A percentile compares a stretch with the other conserved stretches of the same genome.
Conservation (phyloP, 2,888 invertebrate species). For the Listrodromus nycthemerus region DNA sequence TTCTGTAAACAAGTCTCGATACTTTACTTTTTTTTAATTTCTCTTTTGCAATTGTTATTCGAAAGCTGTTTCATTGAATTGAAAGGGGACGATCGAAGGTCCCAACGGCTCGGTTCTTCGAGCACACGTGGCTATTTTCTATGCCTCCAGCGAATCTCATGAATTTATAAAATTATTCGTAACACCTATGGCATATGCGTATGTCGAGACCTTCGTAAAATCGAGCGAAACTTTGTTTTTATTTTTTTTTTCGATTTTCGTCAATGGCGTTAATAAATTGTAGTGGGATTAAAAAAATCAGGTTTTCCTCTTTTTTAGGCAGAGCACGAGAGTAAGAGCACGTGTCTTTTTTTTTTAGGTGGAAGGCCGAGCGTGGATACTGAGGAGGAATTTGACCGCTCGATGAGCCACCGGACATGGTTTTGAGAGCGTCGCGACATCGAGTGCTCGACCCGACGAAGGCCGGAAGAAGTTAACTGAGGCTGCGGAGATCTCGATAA, state of each 20-base stretch:
- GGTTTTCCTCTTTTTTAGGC: neutral
- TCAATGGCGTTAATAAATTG: neutral
- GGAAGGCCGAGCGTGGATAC: slow-evolving; percentile 37
- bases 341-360: slow-evolving; percentile 39
- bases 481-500: slow-evolving; percentile 38
- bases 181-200: neutral
- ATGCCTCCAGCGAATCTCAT: neutral
- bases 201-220: neutral
- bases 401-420: slow-evolving; percentile 38
- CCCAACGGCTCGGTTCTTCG: neutral
- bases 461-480: slow-evolving; percentile 58
- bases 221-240: neutral
- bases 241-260: neutral
- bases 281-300: neutral
- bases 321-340: neutral
- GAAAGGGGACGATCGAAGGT: neutral
- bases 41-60: neutral
- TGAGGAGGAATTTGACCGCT: slow-evolving; percentile 23
- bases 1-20: neutral
- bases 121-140: neutral
- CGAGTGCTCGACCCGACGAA: slow-evolving; percentile 52
- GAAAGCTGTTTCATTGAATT: neutral
- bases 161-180: slow-evolving; percentile 13
- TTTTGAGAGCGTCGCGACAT: slow-evolving; percentile 18
- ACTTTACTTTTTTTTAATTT: neutral